Conservation (phyloP, 1,140 invertebrate species). For the Drosophila pectinifera region DNA sequence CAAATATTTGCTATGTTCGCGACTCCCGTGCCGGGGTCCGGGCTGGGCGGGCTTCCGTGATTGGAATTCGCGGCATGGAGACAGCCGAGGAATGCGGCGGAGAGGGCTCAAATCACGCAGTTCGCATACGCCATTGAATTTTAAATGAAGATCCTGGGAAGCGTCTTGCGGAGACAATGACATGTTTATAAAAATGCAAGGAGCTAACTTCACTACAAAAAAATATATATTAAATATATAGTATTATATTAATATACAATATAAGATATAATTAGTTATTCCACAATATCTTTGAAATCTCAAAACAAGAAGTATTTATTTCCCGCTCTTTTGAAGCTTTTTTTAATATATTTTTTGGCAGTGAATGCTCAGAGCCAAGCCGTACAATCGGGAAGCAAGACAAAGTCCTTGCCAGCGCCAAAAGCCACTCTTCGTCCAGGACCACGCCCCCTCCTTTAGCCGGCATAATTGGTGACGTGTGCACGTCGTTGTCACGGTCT, state of each 20-base stretch:
- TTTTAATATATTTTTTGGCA: background rate
- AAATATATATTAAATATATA: background rate
- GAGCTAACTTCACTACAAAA: background rate
- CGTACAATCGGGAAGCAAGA: slow-evolving; percentile 19
- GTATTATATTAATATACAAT: background rate
- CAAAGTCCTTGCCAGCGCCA: slow-evolving; percentile 30
- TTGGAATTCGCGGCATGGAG: slow-evolving; percentile 57
- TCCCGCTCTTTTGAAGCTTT: too few species aligned
- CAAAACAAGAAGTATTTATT: too few species aligned
- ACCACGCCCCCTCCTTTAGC: slow-evolving; percentile 17
- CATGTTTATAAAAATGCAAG: slow-evolving; percentile 73
- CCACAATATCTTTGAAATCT: too few species aligned
- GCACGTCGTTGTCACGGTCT: slow-evolving; percentile 53
- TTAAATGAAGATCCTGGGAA: slow-evolving; percentile 69
- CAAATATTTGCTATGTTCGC: slow-evolving; percentile 68
- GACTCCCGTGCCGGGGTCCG: background rate
- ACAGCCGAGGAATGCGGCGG: slow-evolving; percentile 44
- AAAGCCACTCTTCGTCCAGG: slow-evolving; percentile 33
- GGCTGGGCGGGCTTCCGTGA: slow-evolving; percentile 42
- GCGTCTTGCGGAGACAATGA: slow-evolving; percentile 31
- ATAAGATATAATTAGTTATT: too few species aligned
- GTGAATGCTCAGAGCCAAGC: slow-evolving; percentile 9
- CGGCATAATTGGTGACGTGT: slow-evolving; percentile 74
- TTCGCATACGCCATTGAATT: slow-evolving; percentile 75
- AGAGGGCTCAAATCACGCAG: slow-evolving; percentile 68